These are phyloP conservation scores for Tetrax tetrax DNA, from an alignment of 2,113 vertebrate genomes.

Conservation along the genomic window DNA sequence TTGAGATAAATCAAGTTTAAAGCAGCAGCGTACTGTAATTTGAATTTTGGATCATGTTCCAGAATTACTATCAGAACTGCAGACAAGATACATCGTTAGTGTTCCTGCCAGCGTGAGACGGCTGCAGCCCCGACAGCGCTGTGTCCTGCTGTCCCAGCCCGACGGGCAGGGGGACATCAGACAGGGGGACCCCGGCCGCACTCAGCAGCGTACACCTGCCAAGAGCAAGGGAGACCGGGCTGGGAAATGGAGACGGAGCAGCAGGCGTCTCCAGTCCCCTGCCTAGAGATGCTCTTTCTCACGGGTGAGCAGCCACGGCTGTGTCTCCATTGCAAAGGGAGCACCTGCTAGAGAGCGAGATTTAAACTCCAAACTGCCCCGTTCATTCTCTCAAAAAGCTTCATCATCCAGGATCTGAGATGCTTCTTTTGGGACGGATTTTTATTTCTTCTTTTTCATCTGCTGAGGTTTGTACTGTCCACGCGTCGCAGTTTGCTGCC, in stretches of 20 bases:
- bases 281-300: neutral
- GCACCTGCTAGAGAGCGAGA: neutral
- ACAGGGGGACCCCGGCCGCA: accelerated
- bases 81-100: neutral
- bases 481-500: neutral
- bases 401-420: neutral
- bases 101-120: neutral
- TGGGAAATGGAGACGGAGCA: accelerated
- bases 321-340: accelerated
- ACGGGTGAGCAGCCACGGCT: accelerated
- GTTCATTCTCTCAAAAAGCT: accelerated
- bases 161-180: accelerated
- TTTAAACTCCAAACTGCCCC: neutral
- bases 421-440: neutral
- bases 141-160: neutral
- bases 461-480: neutral
- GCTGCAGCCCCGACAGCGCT: accelerated
- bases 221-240: accelerated
- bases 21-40: neutral
- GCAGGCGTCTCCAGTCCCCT: neutral
- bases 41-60: neutral
- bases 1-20: neutral
- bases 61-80: neutral
- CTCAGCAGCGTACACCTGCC: accelerated
- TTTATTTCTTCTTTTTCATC: neutral